These are phyloP conservation scores for Medauroidea extradentata DNA, from an alignment of 1,140 invertebrate genomes.

Conservation along the genomic window DNA sequence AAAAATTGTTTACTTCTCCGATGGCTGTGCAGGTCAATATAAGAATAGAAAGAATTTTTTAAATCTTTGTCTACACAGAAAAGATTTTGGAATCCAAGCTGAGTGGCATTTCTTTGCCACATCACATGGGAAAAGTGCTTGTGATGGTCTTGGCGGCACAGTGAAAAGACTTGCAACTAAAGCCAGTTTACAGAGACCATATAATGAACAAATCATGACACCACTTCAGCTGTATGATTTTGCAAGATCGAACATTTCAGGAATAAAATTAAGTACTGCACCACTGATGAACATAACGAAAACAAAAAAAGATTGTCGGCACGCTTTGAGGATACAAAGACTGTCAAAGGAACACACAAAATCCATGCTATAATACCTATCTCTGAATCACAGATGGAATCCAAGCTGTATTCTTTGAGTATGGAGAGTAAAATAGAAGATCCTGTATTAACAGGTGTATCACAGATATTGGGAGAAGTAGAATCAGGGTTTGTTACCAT, in stretches of 20 bases:
- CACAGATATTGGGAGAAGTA: background rate
- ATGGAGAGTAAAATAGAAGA: background rate
- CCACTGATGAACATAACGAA: slow-evolving; percentile 1
- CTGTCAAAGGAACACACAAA: background rate
- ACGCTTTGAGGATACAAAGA: no score
- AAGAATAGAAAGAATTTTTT: slow-evolving; percentile 32
- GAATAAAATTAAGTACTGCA: background rate
- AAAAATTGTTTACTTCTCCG: slow-evolving; percentile 11
- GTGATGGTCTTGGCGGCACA: slow-evolving; percentile 35
- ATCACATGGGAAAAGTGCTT: slow-evolving; percentile 39
- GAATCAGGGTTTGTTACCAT: background rate
- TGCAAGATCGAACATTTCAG: slow-evolving; percentile 2
- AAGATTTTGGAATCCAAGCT: slow-evolving; percentile 33
- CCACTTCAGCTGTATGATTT: slow-evolving; percentile 11
- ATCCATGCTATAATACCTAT: background rate
- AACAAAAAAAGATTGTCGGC: background rate
- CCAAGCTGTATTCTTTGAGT: background rate
- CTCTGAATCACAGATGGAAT: background rate
- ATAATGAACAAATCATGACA: slow-evolving; percentile 18
- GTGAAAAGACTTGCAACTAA: slow-evolving; percentile 27
- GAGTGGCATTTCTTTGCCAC: slow-evolving; percentile 39
- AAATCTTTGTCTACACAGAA: slow-evolving; percentile 31
- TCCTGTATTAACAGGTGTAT: background rate
- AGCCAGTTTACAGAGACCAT: slow-evolving; percentile 20
- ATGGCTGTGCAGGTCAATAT: slow-evolving; percentile 32